phyloP scores from a whole-genome alignment of 2,888 invertebrate genomes.

The Cataglyphis altisquamis region DNA sequence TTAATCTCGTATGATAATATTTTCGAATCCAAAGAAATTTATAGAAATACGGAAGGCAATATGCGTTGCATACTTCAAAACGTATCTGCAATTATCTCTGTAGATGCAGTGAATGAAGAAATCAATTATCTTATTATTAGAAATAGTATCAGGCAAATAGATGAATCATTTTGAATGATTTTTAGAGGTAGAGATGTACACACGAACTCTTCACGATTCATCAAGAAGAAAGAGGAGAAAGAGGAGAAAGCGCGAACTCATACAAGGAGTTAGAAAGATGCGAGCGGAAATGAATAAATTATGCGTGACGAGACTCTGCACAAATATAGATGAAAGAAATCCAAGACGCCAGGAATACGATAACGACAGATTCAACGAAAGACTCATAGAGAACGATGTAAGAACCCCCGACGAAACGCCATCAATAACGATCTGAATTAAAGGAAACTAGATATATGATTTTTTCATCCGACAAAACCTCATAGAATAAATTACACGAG shows the following conservation, averaged over 20 bases:
- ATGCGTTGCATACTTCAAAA: not conserved
- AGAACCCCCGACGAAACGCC: not conserved
- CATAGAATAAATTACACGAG: not conserved
- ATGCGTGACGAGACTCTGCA: not conserved
- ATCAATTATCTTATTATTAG: not conserved
- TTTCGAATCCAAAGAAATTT: not conserved
- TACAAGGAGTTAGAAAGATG: not conserved
- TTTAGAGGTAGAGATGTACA: not conserved
- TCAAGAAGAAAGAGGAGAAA: not conserved
- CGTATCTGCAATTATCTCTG: not conserved
- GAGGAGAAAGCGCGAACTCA: not conserved
- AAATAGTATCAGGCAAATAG: not conserved
- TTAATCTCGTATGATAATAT: not conserved
- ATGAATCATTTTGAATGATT: not conserved
- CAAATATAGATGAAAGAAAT: constrained; percentile 1
- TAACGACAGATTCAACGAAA: not conserved
- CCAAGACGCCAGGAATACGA: not conserved
- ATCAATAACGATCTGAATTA: not conserved
- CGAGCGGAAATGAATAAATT: constrained; percentile 5
- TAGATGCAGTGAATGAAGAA: not conserved
- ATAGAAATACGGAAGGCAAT: not conserved
- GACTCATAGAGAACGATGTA: not conserved
- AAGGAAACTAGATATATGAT: not conserved
- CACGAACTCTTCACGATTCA: not conserved
- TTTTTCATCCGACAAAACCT: not conserved